A percentile compares a stretch with the other conserved stretches of the same genome.
Conservation (phyloP, 2,888 invertebrate species). For the Lepeophtheirus nordmannii region DNA sequence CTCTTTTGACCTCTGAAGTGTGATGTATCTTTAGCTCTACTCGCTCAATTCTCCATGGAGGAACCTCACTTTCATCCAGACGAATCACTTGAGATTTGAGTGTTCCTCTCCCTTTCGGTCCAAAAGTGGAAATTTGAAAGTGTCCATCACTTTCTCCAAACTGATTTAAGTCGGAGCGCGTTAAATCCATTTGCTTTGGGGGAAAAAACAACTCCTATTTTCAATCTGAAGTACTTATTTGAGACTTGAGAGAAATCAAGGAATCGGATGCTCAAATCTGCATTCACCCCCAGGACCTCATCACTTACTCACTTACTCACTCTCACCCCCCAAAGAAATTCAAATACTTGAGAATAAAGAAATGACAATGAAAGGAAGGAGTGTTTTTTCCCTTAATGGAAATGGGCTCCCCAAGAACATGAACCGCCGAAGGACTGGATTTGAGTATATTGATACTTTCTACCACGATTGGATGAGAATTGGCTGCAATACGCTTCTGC, state of each 20-base stretch:
- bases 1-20: neutral
- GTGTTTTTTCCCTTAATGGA: neutral
- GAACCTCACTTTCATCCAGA: neutral
- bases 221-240: too few relatives aligned
- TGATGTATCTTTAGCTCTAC: neutral
- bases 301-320: too few relatives aligned
- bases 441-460: neutral
- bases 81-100: neutral
- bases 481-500: neutral
- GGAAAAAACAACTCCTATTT: neutral
- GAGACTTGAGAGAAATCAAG: too few relatives aligned
- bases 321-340: too few relatives aligned
- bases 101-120: neutral
- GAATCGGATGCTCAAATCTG: too few relatives aligned
- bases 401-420: neutral
- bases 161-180: neutral
- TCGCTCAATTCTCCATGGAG: neutral
- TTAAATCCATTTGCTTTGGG: slow-evolving; percentile 2
- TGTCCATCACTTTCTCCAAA: neutral
- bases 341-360: too few relatives aligned
- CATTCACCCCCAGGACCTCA: too few relatives aligned
- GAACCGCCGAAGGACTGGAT: neutral
- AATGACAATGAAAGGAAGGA: too few relatives aligned
- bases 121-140: neutral
- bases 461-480: neutral